Evolutionary conservation across 2,797 vertebrate genomes (phyloP).

Genomic region (Sternotherus odoratus): DNA sequence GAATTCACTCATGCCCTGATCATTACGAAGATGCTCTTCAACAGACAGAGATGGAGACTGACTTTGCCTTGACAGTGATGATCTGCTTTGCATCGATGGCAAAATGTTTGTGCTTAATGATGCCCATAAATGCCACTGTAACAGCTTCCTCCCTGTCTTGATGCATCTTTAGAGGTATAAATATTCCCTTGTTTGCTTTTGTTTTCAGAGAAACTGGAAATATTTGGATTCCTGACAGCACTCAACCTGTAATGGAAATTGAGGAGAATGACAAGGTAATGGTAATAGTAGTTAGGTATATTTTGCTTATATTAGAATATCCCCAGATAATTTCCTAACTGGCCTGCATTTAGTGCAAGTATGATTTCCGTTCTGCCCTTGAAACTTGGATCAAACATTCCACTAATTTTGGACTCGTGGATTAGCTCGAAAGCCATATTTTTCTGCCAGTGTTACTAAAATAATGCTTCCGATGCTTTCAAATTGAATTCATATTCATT

Average conservation of each 20-base stretch:
- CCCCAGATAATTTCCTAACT: conserved; percentile 10
- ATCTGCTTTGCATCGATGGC: conserved; percentile 33
- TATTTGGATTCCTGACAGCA: conserved; percentile 26
- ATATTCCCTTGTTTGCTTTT: conserved; percentile 49
- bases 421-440: conserved; percentile 32
- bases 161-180: conserved; percentile 36
- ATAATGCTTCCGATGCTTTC: conserved; percentile 55
- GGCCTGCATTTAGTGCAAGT: conserved; percentile 46
- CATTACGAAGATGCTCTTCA: neutral
- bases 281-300: neutral
- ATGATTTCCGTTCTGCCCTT: neutral
- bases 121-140: conserved; percentile 40
- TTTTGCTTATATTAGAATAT: conserved; percentile 30
- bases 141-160: conserved; percentile 33
- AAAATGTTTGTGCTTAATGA: conserved; percentile 64
- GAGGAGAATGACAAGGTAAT: neutral
- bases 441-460: neutral
- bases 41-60: conserved; percentile 3
- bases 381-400: conserved; percentile 12
- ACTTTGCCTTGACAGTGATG: neutral
- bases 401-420: conserved; percentile 2
- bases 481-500: conserved; percentile 72
- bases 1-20: conserved; percentile 7
- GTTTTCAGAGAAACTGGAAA: conserved; percentile 14
- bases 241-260: conserved; percentile 1